A percentile compares a stretch with the other conserved stretches of the same genome.
These are phyloP conservation scores for Caradrina clavipalpis DNA, from an alignment of 2,888 invertebrate species.

Conservation along the genomic window DNA sequence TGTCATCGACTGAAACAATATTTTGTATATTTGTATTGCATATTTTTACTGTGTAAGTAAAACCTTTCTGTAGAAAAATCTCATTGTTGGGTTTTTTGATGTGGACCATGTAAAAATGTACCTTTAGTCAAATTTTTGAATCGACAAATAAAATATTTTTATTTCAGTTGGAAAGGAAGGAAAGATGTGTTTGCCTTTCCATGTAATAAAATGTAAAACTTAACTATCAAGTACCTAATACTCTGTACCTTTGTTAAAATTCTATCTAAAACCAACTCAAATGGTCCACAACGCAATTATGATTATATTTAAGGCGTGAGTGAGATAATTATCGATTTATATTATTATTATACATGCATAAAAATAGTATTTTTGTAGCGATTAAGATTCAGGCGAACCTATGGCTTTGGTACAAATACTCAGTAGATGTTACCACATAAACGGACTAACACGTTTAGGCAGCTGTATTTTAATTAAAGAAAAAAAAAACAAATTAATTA, in stretches of 20 bases:
- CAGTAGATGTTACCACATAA: conserved; percentile 85
- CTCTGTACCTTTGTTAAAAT: conserved; percentile 30
- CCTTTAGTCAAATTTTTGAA: conserved; percentile 32
- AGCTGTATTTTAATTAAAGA: conserved; percentile 70
- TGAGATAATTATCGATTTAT: conserved; percentile 75
- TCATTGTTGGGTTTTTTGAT: conserved; percentile 68
- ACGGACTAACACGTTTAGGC: conserved; percentile 71
- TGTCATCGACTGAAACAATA: conserved; percentile 81
- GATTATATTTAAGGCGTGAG: conserved; percentile 79
- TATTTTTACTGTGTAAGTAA: conserved; percentile 70
- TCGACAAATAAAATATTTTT: background rate
- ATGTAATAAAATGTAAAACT: conserved; percentile 9
- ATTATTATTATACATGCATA: conserved; percentile 57
- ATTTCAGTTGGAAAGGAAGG: conserved; percentile 13
- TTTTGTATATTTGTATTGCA: conserved; percentile 84
- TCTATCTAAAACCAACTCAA: conserved; percentile 31
- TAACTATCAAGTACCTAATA: conserved; percentile 28
- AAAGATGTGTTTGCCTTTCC: conserved; percentile 18
- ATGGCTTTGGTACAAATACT: conserved; percentile 89
- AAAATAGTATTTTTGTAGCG: conserved; percentile 73
- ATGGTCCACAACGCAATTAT: conserved; percentile 75
- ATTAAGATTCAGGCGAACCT: conserved; percentile 75
- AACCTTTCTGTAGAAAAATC: conserved; percentile 66
- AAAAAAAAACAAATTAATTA: conserved; percentile 63
- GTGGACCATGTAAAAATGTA: conserved; percentile 70